Evolutionary conservation across 30 jellyfish, hydroid and myxozoan genomes (phyloP).

Genomic region (Phacellophora camtschatica): DNA sequence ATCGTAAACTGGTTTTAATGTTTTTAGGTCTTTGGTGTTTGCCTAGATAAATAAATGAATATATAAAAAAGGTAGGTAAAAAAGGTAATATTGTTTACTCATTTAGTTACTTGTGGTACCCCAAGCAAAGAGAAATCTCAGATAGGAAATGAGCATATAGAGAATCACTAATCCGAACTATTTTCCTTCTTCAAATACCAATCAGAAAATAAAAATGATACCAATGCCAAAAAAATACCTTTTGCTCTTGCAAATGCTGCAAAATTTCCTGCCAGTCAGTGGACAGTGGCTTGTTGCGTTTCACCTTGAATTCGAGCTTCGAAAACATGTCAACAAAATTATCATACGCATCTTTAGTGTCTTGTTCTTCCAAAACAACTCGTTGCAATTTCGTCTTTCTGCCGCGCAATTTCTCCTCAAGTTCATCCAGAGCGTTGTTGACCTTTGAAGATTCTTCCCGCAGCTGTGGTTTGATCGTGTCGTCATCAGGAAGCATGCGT

Average conservation of each 20-base stretch:
- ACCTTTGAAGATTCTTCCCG: slow-evolving; percentile 61
- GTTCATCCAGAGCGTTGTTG: slow-evolving; percentile 53
- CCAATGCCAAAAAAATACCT: slow-evolving; percentile 28
- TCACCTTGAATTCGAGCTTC: slow-evolving; percentile 66
- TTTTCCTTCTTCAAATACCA: no score
- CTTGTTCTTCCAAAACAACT: slow-evolving; percentile 68
- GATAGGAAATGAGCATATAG: no score
- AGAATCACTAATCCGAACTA: no score
- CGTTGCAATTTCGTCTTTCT: slow-evolving; percentile 64
- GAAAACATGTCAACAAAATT: slow-evolving; percentile 67
- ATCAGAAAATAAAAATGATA: no score
- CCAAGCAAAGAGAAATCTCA: no score
- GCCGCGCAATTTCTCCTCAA: slow-evolving; percentile 69
- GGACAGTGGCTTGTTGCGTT: slow-evolving; percentile 60
- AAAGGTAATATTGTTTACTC: no score
- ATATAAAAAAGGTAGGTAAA: no score
- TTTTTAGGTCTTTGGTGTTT: slow-evolving; percentile 36
- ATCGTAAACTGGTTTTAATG: slow-evolving; percentile 75
- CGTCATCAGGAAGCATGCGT: slow-evolving; percentile 67
- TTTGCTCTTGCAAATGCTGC: slow-evolving; percentile 65
- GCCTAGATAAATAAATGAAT: no score
- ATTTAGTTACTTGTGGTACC: no score
- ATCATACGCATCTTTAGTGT: slow-evolving; percentile 54
- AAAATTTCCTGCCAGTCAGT: slow-evolving; percentile 60
- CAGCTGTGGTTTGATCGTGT: slow-evolving; percentile 64